A percentile compares a stretch with the other conserved stretches of the same genome.
Conservation (phyloP, 1,140 invertebrate genomes). For the Drosophila ercepeae region DNA sequence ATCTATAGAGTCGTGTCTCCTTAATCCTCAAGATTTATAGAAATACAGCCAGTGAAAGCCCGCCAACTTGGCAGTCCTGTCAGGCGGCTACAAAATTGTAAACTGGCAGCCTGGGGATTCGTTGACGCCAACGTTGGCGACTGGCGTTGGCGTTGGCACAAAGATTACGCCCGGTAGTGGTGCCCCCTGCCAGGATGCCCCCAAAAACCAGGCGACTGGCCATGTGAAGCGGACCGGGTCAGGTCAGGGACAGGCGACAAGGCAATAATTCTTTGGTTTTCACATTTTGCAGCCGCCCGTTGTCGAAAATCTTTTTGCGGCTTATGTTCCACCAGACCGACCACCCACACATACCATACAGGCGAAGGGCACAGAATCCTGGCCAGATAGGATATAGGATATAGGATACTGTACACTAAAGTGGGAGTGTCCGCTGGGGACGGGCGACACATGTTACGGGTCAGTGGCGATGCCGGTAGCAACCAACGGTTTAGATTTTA, state of each 20-base stretch:
- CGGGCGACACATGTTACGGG: conserved; percentile 72
- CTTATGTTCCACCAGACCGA: conserved; percentile 57
- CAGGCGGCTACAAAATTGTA: conserved; percentile 60
- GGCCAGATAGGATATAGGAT: conserved; percentile 5
- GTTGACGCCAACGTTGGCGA: conserved; percentile 26
- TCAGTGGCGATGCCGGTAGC: conserved; percentile 54
- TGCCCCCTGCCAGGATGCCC: too few relatives aligned
- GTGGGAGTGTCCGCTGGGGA: conserved; percentile 38
- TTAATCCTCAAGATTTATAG: neutral
- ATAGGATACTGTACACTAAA: conserved; percentile 4
- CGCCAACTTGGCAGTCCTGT: conserved; percentile 6
- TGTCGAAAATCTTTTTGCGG: conserved; percentile 80
- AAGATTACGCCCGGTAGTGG: conserved; percentile 31
- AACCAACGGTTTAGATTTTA: conserved; percentile 49
- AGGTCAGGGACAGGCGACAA: conserved; percentile 72
- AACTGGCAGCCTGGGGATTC: conserved; percentile 68
- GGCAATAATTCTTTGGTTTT: conserved; percentile 79
- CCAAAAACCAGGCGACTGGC: conserved; percentile 13
- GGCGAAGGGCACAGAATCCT: neutral
- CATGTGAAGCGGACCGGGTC: conserved; percentile 41
- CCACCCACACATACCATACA: neutral
- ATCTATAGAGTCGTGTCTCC: too few relatives aligned
- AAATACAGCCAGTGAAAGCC: neutral
- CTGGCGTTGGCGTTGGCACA: conserved; percentile 39
- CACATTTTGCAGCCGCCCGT: conserved; percentile 60